Evolutionary conservation across 2,888 invertebrate genomes (phyloP).

Genomic region (Cancer borealis): DNA sequence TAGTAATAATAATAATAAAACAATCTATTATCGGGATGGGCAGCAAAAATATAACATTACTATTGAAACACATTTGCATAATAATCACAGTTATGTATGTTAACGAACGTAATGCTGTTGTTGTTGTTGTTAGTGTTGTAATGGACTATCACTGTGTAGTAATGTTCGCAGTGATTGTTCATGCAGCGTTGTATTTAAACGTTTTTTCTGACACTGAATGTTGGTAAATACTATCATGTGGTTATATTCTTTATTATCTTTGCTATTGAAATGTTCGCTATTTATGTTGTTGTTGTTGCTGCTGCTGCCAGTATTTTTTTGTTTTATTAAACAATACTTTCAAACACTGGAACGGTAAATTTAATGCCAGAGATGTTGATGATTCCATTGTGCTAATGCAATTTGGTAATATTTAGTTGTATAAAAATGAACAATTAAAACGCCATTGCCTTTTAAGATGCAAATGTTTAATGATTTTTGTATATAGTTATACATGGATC

Average conservation of each 20-base stretch:
- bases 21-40: not conserved
- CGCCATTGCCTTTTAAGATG: not conserved
- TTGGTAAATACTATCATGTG: not conserved
- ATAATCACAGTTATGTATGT: not conserved
- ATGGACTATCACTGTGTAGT: no score
- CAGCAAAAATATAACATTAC: not conserved
- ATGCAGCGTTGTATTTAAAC: not conserved
- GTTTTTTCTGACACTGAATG: not conserved
- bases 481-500: no score
- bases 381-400: no score
- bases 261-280: not conserved
- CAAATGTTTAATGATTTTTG: no score
- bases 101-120: not conserved
- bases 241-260: not conserved
- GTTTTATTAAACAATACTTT: no score
- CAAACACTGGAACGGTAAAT: no score
- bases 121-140: not conserved
- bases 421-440: no score
- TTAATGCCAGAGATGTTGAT: no score
- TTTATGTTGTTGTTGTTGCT: not conserved
- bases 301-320: not conserved
- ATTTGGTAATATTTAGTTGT: no score
- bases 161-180: not conserved
- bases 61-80: no score
- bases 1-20: not conserved